Evolutionary conservation across 2,113 vertebrate genomes (phyloP), one percentile per base, ranked within the genome.

Genomic region (Sylvia atricapilla): DNA sequence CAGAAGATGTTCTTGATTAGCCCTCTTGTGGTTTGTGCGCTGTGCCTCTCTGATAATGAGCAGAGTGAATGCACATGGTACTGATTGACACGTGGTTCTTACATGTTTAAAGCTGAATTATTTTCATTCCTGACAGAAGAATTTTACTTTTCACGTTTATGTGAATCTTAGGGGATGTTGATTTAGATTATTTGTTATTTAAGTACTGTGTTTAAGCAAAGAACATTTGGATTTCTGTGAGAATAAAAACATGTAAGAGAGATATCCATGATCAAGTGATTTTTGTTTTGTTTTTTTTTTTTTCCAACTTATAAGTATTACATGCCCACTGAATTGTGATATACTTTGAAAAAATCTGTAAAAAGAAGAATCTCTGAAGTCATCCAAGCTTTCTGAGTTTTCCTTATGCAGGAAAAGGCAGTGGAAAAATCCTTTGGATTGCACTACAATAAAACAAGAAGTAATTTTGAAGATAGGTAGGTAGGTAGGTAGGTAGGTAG

Each of bases 1-100:
- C 18, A 30, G 68, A 90, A 74, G 76, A 92, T 67, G 80, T 86
- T 94, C 80, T 67, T 96, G 86, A 94, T 94, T 94, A 97, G 68
- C 55, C 35, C 86, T 95, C 90, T 69, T 77, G 83, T 84, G 94
- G 86, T 84, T 96, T 93, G 50, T 90, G 39, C 76, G 70, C 86
- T 92, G 4, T 70, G 85, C 22, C 27, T 88, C 72, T 77, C 55
- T 63, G 70, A 33, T 90, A 92, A 96, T 70, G 60, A 94, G 68
- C 8, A 86, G 68, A 37, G 70, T 70, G 59, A 89, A 74, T 21
- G 27, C 68, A 88, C 64, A 43, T 58, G 78, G 72, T 84, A 74
- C 59, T 92, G 79, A 86, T 39, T 94, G 79, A 74, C 83, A 69
- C 0, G 0, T 56, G 27, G 33, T 63, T 90, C 50, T 74, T 77